These are phyloP conservation scores for Noctua pronuba DNA, from an alignment of 2,888 invertebrate species.

Conservation along the genomic window DNA sequence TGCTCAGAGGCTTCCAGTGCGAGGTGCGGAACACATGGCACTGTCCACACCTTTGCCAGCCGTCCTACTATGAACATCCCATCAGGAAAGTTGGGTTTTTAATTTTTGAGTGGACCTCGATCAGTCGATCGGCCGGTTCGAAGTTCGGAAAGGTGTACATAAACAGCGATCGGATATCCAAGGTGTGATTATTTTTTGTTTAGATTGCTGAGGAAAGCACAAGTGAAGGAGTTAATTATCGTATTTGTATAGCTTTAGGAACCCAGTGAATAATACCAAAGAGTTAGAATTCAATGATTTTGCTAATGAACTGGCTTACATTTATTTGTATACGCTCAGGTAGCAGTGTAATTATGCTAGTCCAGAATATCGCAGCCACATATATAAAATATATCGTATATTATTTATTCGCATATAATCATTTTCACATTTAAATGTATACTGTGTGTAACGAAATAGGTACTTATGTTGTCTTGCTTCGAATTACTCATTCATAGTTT, in stretches of 20 bases:
- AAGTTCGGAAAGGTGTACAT: conserved; percentile 69
- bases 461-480: conserved; percentile 74
- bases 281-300: conserved; percentile 78
- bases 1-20: conserved; percentile 97
- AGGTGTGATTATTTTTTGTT: conserved; percentile 71
- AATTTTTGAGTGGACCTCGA: conserved; percentile 57
- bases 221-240: conserved; percentile 77
- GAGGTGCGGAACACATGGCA: conserved; percentile 99
- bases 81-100: conserved; percentile 58
- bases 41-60: conserved; percentile 97
- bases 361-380: conserved; percentile 84
- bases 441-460: conserved; percentile 72
- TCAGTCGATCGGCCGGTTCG: conserved; percentile 57
- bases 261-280: conserved; percentile 88
- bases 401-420: conserved; percentile 84
- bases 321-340: conserved; percentile 75
- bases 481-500: conserved; percentile 77
- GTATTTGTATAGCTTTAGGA: conserved; percentile 80
- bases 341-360: conserved; percentile 84
- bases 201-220: conserved; percentile 74
- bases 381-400: conserved; percentile 76
- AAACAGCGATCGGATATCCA: conserved; percentile 64
- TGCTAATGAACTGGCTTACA: conserved; percentile 76
- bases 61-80: conserved; percentile 92
- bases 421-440: conserved; percentile 69